Conservation (phyloP, 2,888 invertebrate species). For the Rhagonycha lutea region DNA sequence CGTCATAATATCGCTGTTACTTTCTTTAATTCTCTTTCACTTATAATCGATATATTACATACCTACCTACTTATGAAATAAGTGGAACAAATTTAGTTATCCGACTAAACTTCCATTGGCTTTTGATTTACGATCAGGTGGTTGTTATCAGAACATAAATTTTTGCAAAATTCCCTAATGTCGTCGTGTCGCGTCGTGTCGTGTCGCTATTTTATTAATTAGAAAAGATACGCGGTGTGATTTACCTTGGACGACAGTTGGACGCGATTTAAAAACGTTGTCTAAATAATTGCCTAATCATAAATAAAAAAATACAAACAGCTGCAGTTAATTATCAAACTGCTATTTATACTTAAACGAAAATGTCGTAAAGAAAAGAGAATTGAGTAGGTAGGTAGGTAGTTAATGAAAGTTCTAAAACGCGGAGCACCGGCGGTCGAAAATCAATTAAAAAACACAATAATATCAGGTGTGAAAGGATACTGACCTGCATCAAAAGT, state of each 20-base stretch:
- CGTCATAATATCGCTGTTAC: background rate
- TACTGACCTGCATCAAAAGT: constrained; percentile 49
- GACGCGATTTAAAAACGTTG: background rate
- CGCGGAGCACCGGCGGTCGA: background rate
- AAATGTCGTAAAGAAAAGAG: background rate
- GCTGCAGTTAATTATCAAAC: background rate
- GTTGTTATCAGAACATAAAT: background rate
- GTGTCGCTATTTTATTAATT: background rate
- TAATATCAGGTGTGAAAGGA: background rate
- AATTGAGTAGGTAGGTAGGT: background rate
- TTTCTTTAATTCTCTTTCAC: background rate
- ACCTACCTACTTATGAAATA: background rate
- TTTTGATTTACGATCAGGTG: background rate
- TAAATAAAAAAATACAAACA: background rate
- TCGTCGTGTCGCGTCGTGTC: background rate
- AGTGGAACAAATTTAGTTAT: background rate
- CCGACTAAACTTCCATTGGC: background rate
- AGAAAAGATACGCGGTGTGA: background rate
- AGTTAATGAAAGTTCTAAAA: background rate
- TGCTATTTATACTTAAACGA: background rate
- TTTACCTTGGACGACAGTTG: background rate
- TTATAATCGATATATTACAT: background rate
- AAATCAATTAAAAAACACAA: background rate
- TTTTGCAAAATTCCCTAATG: background rate
- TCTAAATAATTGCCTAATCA: background rate